Evolutionary conservation across 2,888 invertebrate genomes (phyloP).

Genomic region (Cephus pulcher): DNA sequence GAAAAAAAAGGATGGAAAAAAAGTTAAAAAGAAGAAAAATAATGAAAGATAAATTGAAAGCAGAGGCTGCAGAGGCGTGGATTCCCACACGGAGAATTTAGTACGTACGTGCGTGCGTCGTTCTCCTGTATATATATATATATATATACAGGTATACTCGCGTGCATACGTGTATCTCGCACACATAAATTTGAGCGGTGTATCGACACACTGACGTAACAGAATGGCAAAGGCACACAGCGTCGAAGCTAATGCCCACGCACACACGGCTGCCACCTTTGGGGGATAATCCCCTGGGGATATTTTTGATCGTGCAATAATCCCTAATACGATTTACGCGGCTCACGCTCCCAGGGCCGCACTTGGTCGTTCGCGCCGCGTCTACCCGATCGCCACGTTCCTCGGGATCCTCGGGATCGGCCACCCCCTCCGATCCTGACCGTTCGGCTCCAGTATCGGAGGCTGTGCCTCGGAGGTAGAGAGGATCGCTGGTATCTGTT

Average conservation of each 20-base stretch:
- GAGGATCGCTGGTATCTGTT: too few relatives aligned
- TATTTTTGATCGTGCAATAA: slow-evolving; percentile 67
- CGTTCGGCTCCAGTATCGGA: too few relatives aligned
- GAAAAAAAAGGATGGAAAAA: neutral
- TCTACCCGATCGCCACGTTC: neutral
- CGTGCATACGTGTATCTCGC: slow-evolving; percentile 24
- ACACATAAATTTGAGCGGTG: neutral
- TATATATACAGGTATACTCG: slow-evolving; percentile 27
- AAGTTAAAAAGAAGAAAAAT: neutral
- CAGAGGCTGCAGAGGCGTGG: slow-evolving; percentile 50
- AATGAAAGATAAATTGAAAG: slow-evolving; percentile 51
- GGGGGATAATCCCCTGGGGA: slow-evolving; percentile 63
- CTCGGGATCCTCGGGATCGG: too few relatives aligned
- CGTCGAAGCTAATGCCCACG: slow-evolving; percentile 55
- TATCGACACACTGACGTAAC: too few relatives aligned
- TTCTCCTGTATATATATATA: neutral
- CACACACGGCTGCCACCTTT: slow-evolving; percentile 52
- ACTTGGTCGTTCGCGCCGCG: neutral
- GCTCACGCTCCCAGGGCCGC: slow-evolving; percentile 47
- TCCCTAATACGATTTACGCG: slow-evolving; percentile 66
- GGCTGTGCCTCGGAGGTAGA: too few relatives aligned
- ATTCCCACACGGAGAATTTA: slow-evolving; percentile 43
- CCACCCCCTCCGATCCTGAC: too few relatives aligned
- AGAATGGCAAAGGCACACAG: slow-evolving; percentile 13
- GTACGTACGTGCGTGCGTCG: slow-evolving; percentile 15